phyloP scores from a whole-genome alignment of 1,140 invertebrate genomes.

The Ladona fulva region DNA sequence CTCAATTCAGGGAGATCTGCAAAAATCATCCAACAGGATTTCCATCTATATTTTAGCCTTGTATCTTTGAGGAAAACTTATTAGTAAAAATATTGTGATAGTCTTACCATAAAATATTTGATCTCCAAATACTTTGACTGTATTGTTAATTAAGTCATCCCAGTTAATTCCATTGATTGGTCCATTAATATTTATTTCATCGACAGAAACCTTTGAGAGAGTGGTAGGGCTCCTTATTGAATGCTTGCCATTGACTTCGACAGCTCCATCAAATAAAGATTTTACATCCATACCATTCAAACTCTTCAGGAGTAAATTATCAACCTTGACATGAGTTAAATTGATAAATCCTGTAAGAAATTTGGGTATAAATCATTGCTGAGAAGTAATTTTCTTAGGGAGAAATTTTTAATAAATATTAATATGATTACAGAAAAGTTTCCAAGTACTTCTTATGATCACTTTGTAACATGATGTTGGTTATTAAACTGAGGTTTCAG shows the following conservation, averaged over 20 bases:
- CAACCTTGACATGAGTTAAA: slow-evolving; percentile 28
- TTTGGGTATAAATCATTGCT: slow-evolving; percentile 20
- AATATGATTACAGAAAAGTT: too few relatives aligned
- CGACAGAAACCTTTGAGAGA: background rate
- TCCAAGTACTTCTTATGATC: too few relatives aligned
- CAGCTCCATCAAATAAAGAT: background rate
- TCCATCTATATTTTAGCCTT: too few relatives aligned
- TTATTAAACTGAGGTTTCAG: too few relatives aligned
- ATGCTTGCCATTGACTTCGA: slow-evolving; percentile 7
- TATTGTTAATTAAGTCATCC: slow-evolving; percentile 20
- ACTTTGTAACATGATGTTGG: too few relatives aligned
- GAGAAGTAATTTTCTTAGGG: too few relatives aligned
- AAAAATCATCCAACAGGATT: too few relatives aligned
- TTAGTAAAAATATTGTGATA: too few relatives aligned
- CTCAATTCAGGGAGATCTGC: too few relatives aligned
- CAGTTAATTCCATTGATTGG: slow-evolving; percentile 29
- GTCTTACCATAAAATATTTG: background rate
- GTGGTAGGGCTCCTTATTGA: background rate
- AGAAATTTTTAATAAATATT: too few relatives aligned
- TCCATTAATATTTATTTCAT: slow-evolving; percentile 13
- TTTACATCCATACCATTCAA: background rate
- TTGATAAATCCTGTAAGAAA: slow-evolving; percentile 29
- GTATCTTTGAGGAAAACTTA: too few relatives aligned
- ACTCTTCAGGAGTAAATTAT: slow-evolving; percentile 19
- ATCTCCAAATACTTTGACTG: background rate